Percentiles rank a stretch among this genome's conserved stretches.
phyloP scores from a whole-genome alignment of 2,888 invertebrate species.

The Stictocephala bisonia region DNA sequence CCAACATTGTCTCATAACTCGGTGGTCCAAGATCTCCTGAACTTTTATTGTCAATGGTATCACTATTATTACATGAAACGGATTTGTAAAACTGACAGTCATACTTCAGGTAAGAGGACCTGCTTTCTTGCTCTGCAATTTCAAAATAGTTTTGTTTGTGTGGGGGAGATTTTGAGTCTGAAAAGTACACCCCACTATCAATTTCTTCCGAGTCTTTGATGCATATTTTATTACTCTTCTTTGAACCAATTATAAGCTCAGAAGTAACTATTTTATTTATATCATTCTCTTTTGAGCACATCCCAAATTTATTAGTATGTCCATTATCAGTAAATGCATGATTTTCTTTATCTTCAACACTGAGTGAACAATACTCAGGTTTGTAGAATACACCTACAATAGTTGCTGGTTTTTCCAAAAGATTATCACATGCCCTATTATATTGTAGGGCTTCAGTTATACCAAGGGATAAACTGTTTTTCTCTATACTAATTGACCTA shows the following conservation, averaged over 20 bases:
- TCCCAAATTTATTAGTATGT: no score
- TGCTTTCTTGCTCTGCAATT: neutral
- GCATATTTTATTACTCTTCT: neutral
- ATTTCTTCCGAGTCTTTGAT: slow-evolving; percentile 41
- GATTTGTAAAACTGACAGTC: neutral
- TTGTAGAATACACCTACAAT: slow-evolving; percentile 45
- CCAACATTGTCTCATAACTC: slow-evolving; percentile 32
- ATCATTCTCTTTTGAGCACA: no score
- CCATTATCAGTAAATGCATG: no score
- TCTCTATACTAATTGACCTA: slow-evolving; percentile 1
- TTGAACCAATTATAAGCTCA: slow-evolving; percentile 1
- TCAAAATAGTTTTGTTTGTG: neutral
- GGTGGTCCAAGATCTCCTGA: slow-evolving; percentile 33
- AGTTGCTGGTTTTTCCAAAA: slow-evolving; percentile 31
- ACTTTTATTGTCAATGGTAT: slow-evolving; percentile 45
- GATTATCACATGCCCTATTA: slow-evolving; percentile 25
- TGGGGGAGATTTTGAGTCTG: slow-evolving; percentile 43
- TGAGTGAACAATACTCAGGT: slow-evolving; percentile 25
- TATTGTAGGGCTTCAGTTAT: neutral
- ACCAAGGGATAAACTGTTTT: neutral
- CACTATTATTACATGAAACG: slow-evolving; percentile 37
- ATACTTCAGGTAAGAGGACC: neutral
- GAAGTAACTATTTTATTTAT: neutral
- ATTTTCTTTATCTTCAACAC: neutral
- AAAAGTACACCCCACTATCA: slow-evolving; percentile 44